Evolutionary conservation across 2,888 invertebrate species (phyloP).

Genomic region (Oxycera nigricornis): DNA sequence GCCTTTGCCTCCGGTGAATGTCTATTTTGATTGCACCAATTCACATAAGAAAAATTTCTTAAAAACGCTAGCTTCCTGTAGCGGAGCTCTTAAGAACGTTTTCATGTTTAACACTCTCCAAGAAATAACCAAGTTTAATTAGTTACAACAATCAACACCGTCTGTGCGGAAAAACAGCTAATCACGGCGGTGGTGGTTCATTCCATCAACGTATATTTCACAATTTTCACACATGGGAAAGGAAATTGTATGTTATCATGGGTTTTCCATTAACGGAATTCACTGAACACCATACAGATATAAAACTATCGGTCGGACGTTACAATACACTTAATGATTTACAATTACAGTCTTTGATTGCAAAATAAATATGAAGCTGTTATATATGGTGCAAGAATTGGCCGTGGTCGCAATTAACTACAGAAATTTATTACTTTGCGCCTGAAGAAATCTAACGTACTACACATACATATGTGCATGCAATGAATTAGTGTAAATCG

Average conservation of each 20-base stretch:
- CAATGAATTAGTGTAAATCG: background rate
- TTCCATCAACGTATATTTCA: background rate
- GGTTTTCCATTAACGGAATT: slow-evolving; percentile 16
- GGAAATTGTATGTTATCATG: background rate
- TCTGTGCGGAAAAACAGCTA: background rate
- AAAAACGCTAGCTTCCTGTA: no score
- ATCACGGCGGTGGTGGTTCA: background rate
- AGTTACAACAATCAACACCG: slow-evolving; percentile 2
- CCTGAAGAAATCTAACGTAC: background rate
- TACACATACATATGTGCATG: background rate
- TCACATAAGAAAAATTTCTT: no score
- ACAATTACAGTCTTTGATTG: slow-evolving; percentile 25
- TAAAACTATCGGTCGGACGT: background rate
- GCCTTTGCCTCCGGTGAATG: no score
- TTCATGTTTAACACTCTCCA: background rate
- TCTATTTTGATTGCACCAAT: no score
- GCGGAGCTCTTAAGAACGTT: background rate
- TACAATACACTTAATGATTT: slow-evolving; percentile 31
- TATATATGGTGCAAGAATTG: slow-evolving; percentile 33
- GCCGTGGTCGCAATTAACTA: background rate
- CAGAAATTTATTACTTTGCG: background rate
- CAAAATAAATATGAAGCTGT: slow-evolving; percentile 21
- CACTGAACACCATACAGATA: background rate
- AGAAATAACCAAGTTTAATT: slow-evolving; percentile 6
- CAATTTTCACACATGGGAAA: background rate